Base-by-base conservation (phyloP, 2,113 vertebrate species). In the Gopherus evgoodei region DNA sequence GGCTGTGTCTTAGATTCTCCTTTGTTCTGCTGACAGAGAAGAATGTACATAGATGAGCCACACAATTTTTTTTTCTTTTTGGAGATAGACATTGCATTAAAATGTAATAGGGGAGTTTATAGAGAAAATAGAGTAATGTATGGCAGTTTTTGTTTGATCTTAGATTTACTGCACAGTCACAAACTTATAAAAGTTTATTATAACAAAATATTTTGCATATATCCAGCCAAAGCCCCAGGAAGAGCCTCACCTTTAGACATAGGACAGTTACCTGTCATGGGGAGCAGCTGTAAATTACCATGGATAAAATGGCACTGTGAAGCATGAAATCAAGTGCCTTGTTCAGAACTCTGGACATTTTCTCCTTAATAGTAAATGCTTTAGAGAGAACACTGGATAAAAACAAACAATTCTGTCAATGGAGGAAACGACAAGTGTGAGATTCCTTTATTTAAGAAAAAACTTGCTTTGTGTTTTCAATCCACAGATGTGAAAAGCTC, bases 311-410 rank as follows among this genome's bases (percentile, higher is more conserved):
- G n/a, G 14, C 25, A 22, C 72, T 47, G 3, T n/a, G 54, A 95
- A 85, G 88, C 56, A 31, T 76, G 54, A 95, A 95, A 95, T 94
- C 78, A 82, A 65, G 19, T 81, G n/a, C 89, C 93, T 95, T 17
- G n/a, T 83, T 47, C 24, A 75, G 56, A 4, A 42, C 21, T 12
- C 49, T 62, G 72, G 38, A 47, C 65, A 78, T 93, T 87, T 12
- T 84, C 21, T 93, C 24, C 53, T 85, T 69, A 81, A 12, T 0
- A 76, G 72, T 38, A 83, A 84, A 84, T 88, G 31, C 84, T 52
- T 94, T 86, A 42, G 53, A 86, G 54, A 80, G 62, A 65, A 76
- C 90, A 31, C 56, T 19, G n/a, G 87, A 3, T 19, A 25, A 85
- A 84, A 38, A 44, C 49, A 81, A 81, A 93, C 90, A 44, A 2